phyloP scores from a whole-genome alignment of 2,797 vertebrate species.

The Tapera naevia region DNA sequence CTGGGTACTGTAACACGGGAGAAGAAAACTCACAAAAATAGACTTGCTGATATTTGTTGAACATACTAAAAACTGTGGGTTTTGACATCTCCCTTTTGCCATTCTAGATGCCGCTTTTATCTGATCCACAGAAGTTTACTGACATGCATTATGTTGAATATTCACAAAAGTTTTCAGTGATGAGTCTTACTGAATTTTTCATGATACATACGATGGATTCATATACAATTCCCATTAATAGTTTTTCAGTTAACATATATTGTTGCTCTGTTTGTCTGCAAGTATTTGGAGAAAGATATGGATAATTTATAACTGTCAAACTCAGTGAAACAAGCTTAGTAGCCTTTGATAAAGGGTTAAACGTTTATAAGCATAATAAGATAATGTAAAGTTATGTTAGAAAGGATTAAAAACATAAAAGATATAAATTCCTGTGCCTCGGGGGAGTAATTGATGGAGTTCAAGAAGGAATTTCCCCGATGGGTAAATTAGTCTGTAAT shows the following conservation, averaged over 20 bases:
- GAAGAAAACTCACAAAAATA: background rate
- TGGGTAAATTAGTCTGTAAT: constrained; percentile 52
- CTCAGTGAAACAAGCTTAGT: background rate
- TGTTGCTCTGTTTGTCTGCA: background rate
- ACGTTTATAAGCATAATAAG: constrained; percentile 19
- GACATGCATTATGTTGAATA: background rate
- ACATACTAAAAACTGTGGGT: background rate
- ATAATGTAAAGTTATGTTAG: constrained; percentile 33
- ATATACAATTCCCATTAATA: background rate
- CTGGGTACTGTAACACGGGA: background rate
- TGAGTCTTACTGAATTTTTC: background rate
- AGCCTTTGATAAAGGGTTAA: constrained; percentile 29
- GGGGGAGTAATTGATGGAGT: constrained; percentile 37
- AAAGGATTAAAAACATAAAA: constrained; percentile 47
- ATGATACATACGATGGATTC: background rate
- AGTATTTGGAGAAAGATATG: background rate
- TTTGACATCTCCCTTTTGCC: background rate
- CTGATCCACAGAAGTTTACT: background rate
- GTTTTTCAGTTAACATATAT: background rate
- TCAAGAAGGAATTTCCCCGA: constrained; percentile 54
- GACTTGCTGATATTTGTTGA: background rate
- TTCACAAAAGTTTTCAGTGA: background rate
- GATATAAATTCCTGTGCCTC: constrained; percentile 28
- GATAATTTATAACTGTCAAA: background rate
- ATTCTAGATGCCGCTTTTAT: background rate